Conservation (phyloP, 64 coral and sea anemone species). For the Astreopora myriophthalma region DNA sequence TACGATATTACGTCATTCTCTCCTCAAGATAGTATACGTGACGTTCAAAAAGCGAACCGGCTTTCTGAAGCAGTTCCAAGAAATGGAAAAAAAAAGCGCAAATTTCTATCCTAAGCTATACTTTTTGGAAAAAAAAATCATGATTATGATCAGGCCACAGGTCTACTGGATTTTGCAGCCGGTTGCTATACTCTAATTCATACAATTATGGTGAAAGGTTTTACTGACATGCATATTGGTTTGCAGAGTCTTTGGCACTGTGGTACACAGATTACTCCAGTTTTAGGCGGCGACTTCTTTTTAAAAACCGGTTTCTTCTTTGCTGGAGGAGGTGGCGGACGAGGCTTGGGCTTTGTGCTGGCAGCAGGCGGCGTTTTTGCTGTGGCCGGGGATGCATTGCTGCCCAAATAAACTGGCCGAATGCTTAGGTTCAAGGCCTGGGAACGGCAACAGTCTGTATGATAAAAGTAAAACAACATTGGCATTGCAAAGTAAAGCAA, state of each 20-base stretch:
- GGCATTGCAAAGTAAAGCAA: too few relatives aligned
- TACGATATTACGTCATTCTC: too few relatives aligned
- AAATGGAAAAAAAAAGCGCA: too few relatives aligned
- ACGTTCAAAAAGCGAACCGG: too few relatives aligned
- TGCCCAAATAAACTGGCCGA: slow-evolving; percentile 41
- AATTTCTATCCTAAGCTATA: too few relatives aligned
- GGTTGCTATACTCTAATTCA: too few relatives aligned
- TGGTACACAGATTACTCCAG: background rate
- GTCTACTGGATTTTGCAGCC: too few relatives aligned
- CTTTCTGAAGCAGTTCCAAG: too few relatives aligned
- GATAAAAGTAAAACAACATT: background rate
- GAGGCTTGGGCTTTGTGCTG: background rate
- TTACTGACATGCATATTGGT: slow-evolving; percentile 3
- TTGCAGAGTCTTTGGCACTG: slow-evolving; percentile 26
- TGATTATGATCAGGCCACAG: too few relatives aligned
- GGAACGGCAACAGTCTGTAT: slow-evolving; percentile 64
- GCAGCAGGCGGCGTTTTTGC: background rate
- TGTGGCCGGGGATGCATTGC: background rate
- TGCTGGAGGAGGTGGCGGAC: slow-evolving; percentile 1
- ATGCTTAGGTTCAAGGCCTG: slow-evolving; percentile 47
- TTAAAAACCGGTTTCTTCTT: background rate
- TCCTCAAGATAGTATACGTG: background rate
- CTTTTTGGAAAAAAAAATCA: too few relatives aligned
- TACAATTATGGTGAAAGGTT: too few relatives aligned
- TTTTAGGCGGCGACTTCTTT: background rate